Evolutionary conservation across 2,113 vertebrate species (phyloP).

Genomic region (Anser brachyrhynchus): DNA sequence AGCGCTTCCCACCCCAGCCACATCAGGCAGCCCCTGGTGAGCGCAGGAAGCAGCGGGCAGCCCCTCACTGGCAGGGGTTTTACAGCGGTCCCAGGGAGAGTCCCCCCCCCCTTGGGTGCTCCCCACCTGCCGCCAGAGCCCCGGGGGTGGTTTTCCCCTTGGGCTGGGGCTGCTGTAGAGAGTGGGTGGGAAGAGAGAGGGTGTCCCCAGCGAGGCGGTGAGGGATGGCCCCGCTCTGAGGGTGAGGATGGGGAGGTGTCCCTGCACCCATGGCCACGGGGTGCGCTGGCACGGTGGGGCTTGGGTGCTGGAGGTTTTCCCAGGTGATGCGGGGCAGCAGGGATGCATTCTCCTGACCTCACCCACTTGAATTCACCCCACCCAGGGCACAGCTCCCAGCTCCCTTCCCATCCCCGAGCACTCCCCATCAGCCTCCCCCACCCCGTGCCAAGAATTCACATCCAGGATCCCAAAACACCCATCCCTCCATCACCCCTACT

Average conservation of each 20-base stretch:
- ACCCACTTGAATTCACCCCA: background rate
- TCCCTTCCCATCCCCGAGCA: background rate
- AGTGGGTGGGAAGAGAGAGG: background rate
- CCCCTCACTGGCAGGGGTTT: background rate
- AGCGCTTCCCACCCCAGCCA: background rate
- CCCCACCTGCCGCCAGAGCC: background rate
- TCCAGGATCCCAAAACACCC: background rate
- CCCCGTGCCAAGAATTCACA: fast-evolving
- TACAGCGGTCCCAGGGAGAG: background rate
- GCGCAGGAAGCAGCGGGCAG: background rate
- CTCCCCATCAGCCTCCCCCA: fast-evolving
- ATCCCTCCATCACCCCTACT: background rate
- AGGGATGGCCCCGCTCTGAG: background rate
- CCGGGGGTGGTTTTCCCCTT: background rate
- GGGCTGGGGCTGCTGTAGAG: background rate
- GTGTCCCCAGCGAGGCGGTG: background rate
- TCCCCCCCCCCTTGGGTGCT: background rate
- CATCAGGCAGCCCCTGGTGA: background rate
- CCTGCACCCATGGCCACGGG: background rate
- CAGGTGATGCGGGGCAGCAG: background rate
- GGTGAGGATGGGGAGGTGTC: background rate
- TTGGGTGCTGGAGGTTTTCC: background rate
- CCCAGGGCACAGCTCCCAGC: background rate
- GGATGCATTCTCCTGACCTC: background rate
- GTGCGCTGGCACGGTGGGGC: background rate